Base-by-base conservation (phyloP, 2,888 invertebrate species). In the Torymus texanus region DNA sequence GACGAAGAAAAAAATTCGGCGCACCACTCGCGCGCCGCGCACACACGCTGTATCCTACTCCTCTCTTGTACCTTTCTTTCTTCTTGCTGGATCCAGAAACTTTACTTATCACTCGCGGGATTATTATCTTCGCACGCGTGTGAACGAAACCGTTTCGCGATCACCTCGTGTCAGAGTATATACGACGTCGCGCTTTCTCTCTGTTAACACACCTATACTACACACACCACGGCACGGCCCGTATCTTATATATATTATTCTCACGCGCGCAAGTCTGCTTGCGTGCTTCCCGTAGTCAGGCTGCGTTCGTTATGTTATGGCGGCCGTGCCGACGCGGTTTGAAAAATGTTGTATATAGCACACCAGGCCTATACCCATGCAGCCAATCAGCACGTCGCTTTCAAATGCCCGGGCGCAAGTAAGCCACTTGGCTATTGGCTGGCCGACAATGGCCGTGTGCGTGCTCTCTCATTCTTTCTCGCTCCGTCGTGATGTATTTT, bases 241-340 rank as follows among this genome's bases (percentile, higher is more conserved):
- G 66, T 24, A 24, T 29, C 29, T 24, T 41, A 41, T 18, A 50
- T 41, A 29, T 3, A 13, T 62, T 56, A 50, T 50, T 41, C 50
- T 18, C 58, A 21, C 70, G 58, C 41, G 50, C 58, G 21, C 53
- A 12, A 41, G 29, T 18, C 16, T 21, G 41, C 41, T 8, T 41
- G 41, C 24, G 56, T 55, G 29, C 71, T 66, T 65, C 50, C 24
- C 71, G 63, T 62, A 73, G 53, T 68, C 78, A 53, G 74, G 78
- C 66, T 66, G 63, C 63, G 79, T 79, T 79, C 75, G 75, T 75
- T 66, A 66, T 66, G 71, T 80, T 80, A 80, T 80, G 80, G 80
- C 80, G 58, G 80, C 76, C 58, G 21, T n/a, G 53, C 12, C 12
- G 10, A 55, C 51, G 68, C 21, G 70, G 13, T 66, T 18, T 41